A percentile compares a stretch with the other conserved stretches of the same genome.
phyloP scores from a whole-genome alignment of 2,113 vertebrate genomes.

The Thalassoma bifasciatum region DNA sequence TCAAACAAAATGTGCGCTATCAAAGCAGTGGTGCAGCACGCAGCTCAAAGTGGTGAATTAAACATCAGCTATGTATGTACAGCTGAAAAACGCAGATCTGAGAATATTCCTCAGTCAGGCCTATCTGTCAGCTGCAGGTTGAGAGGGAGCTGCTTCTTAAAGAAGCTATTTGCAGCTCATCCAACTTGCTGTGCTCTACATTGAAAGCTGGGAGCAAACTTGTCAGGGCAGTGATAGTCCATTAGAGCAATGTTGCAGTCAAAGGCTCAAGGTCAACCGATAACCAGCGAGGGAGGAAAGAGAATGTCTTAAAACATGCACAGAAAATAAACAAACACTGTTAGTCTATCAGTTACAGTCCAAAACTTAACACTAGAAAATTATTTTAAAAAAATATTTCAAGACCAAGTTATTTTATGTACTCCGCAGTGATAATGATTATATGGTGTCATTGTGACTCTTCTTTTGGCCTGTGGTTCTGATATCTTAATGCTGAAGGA shows the following conservation, averaged over 20 bases:
- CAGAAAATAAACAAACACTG: not conserved
- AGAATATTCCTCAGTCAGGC: conserved; percentile 40
- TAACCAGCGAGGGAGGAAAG: not conserved
- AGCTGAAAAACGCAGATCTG: conserved; percentile 46
- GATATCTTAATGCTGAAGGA: too few species aligned
- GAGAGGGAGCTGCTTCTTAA: conserved; percentile 34
- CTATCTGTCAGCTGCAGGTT: conserved; percentile 57
- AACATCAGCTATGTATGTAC: conserved; percentile 31
- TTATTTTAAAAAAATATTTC: too few species aligned
- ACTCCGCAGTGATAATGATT: too few species aligned
- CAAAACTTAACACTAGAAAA: too few species aligned
- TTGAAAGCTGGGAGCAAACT: conserved; percentile 13
- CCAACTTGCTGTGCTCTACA: conserved; percentile 14
- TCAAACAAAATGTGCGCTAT: conserved; percentile 57
- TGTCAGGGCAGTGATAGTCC: conserved; percentile 48
- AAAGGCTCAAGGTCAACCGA: conserved; percentile 38
- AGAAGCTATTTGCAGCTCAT: conserved; percentile 48
- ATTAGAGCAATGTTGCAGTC: conserved; percentile 23
- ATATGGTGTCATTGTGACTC: not conserved
- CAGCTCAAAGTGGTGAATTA: conserved; percentile 48
- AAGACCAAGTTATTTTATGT: too few species aligned
- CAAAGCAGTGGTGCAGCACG: conserved; percentile 42
- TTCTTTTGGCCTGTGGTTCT: not conserved
- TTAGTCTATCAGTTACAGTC: too few species aligned
- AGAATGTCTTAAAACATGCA: not conserved